Base-by-base conservation (phyloP, 1,140 invertebrate species). In the Bilobella aurantiaca region DNA sequence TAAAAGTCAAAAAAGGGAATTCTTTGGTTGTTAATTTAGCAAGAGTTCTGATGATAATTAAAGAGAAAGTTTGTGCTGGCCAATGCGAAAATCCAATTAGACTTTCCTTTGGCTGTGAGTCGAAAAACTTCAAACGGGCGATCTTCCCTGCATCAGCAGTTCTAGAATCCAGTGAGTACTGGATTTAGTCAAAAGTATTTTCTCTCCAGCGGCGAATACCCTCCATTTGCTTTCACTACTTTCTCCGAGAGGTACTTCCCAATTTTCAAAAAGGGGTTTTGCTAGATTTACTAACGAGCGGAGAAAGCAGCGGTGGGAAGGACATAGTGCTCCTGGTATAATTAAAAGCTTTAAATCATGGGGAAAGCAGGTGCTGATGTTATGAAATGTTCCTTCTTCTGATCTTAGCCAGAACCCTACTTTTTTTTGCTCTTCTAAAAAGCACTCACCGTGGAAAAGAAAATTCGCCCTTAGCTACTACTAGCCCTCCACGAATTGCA, bases 321-420 rank as follows among this genome's bases (percentile, higher is more conserved):
- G 34, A 8, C 34, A 53, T 18, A 53, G 49, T 53, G 21, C 49
- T 53, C n/a, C 25, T 53, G 12, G 49, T 53, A 23, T 53, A 53
- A 53, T 53, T 53, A 53, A 53, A 53, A 53, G 49, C 49, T 53
- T 53, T 53, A 53, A 53, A 53, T 53, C 49, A 53, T 53, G 49
- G 25, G n/a, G 49, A 53, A 53, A 53, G 49, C 49, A 53, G 49
- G 49, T 53, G 49, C 49, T 53, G 49, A 53, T 53, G 49, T 53
- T 53, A 53, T 53, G 49, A 53, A 53, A 53, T 53, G 49, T 53
- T 53, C 49, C 18, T 42, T 23, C 49, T 42, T 53, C 49, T 53
- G 49, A 53, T 53, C 49, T 53, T 53, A 12, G 12, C 23, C 14
- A 18, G 8, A 18, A 18, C 25, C 49, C 49, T 8, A 53, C 49